These are phyloP conservation scores for Argopecten irradians DNA, from an alignment of 1,140 invertebrate genomes.

Conservation along the genomic window DNA sequence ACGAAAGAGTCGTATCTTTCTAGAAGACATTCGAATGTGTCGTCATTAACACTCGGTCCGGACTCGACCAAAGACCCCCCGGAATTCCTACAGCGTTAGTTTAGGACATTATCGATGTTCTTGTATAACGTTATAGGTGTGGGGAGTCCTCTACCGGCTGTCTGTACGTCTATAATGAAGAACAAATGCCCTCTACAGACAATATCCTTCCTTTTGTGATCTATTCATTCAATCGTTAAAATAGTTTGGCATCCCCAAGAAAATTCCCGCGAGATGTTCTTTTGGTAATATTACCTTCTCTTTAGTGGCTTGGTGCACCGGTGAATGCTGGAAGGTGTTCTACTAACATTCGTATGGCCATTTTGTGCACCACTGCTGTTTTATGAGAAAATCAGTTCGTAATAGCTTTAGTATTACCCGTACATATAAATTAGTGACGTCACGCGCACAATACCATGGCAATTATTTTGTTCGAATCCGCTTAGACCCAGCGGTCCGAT, in stretches of 20 bases:
- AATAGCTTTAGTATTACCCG: not conserved
- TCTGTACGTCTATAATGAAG: not conserved
- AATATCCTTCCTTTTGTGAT: not conserved
- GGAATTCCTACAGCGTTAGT: not conserved
- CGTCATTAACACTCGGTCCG: not conserved
- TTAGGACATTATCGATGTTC: not conserved
- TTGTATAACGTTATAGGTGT: no score
- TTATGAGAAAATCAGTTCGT: not conserved
- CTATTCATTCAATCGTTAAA: not conserved
- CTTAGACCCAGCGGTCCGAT: not conserved
- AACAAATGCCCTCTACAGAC: not conserved
- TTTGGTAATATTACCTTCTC: not conserved
- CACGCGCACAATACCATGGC: not conserved
- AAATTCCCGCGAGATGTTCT: not conserved
- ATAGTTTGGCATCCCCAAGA: not conserved
- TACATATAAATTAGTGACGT: not conserved
- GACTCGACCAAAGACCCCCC: not conserved
- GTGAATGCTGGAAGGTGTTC: not conserved
- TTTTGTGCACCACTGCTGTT: not conserved
- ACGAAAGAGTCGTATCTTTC: not conserved
- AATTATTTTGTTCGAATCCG: not conserved
- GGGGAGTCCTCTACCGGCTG: not conserved
- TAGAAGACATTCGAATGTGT: not conserved
- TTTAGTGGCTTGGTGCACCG: not conserved
- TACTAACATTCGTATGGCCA: not conserved